phyloP scores from a whole-genome alignment of 2,113 vertebrate genomes.

The Plotosus lineatus region DNA sequence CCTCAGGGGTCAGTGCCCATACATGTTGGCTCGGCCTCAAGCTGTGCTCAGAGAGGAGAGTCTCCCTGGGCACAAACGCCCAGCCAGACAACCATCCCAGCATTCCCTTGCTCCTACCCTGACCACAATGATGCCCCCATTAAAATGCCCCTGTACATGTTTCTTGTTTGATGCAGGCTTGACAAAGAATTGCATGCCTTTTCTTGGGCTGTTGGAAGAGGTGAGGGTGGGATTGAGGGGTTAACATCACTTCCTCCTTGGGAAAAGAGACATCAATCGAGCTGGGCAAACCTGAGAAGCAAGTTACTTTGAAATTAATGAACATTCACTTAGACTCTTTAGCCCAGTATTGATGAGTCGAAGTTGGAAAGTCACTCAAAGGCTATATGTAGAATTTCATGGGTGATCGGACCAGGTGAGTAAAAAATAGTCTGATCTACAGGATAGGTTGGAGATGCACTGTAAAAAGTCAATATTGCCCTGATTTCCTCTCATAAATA shows the following conservation, averaged over 20 bases:
- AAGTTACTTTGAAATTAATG: constrained; percentile 69
- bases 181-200: constrained; percentile 30
- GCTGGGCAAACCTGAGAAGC: constrained; percentile 51
- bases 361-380: constrained; percentile 59
- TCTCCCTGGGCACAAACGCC: constrained; percentile 69
- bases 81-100: constrained; percentile 62
- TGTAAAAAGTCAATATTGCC: constrained; percentile 25
- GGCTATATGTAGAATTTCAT: constrained; percentile 44
- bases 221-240: constrained; percentile 52
- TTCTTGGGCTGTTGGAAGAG: constrained; percentile 40
- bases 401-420: not conserved
- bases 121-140: constrained; percentile 35
- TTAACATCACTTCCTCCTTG: constrained; percentile 57
- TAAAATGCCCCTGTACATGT: constrained; percentile 35
- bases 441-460: constrained; percentile 58
- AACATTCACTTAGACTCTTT: constrained; percentile 66
- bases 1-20: constrained; percentile 73
- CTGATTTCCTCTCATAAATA: constrained; percentile 40
- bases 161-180: constrained; percentile 22
- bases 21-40: constrained; percentile 69
- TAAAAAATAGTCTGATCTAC: constrained; percentile 61
- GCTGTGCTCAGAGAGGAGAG: constrained; percentile 70
- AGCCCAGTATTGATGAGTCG: constrained; percentile 65
- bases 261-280: constrained; percentile 67
- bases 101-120: constrained; percentile 34